These are phyloP conservation scores for Anguilla anguilla DNA, from an alignment of 2,797 vertebrate genomes.

Conservation along the genomic window DNA sequence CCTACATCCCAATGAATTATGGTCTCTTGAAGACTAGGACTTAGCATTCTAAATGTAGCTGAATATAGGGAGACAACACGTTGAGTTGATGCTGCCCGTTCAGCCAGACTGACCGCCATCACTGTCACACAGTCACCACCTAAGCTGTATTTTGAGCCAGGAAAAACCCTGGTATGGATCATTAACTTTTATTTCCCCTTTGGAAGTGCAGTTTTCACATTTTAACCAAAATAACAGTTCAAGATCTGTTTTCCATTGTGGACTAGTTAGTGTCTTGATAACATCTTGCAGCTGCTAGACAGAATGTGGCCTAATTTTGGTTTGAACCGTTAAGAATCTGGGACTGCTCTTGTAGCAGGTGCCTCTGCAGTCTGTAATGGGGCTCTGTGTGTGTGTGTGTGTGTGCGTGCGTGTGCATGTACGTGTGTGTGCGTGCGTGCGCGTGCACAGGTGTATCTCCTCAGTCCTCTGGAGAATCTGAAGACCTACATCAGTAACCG, in stretches of 20 bases:
- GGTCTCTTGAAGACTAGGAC: too few species aligned
- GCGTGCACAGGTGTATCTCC: slow-evolving; percentile 78
- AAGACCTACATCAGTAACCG: slow-evolving; percentile 91
- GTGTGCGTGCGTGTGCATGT: neutral
- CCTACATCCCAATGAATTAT: too few species aligned
- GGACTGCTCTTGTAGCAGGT: neutral
- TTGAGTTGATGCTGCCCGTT: too few species aligned
- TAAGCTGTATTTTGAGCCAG: too few species aligned
- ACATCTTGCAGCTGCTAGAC: neutral
- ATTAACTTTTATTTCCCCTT: neutral
- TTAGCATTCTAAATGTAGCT: too few species aligned
- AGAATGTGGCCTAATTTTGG: neutral
- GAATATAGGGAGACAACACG: too few species aligned
- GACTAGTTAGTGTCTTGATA: neutral
- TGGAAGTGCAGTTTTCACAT: neutral
- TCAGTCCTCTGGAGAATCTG: slow-evolving; percentile 94
- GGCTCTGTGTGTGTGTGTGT: neutral
- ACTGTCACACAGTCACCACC: too few species aligned
- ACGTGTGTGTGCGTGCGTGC: slow-evolving; percentile 23
- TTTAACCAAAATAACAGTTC: neutral
- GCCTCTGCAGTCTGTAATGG: neutral
- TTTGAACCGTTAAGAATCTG: neutral
- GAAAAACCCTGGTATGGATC: neutral
- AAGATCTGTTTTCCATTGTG: neutral
- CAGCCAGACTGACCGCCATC: too few species aligned